Conservation (phyloP, 2,888 invertebrate genomes). For the Artemia sp. region DNA sequence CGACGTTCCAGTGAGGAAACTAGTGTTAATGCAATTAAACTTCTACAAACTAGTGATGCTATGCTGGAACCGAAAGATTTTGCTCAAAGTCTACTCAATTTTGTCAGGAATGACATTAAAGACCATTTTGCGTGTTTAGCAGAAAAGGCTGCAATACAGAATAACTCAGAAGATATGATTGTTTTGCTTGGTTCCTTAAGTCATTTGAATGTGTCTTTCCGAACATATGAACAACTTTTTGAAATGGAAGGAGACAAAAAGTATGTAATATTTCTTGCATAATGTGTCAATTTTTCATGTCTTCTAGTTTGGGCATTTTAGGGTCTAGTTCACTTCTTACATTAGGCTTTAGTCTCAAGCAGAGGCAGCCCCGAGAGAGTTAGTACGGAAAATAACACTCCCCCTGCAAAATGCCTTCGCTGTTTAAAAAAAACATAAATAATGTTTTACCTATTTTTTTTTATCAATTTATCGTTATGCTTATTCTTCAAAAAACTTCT, state of each 20-base stretch:
- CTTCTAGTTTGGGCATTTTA: no score
- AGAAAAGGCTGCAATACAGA: neutral
- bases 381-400: no score
- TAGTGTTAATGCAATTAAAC: neutral
- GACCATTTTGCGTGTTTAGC: neutral
- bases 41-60: neutral
- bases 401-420: no score
- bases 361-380: no score
- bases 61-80: neutral
- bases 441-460: no score
- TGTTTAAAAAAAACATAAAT: no score
- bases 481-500: no score
- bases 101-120: neutral
- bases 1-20: neutral
- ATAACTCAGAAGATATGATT: neutral
- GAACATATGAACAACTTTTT: neutral
- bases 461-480: no score
- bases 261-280: neutral
- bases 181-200: slow-evolving; percentile 1
- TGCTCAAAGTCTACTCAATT: neutral
- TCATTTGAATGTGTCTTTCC: neutral
- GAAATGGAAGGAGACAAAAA: neutral
- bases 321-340: no score
- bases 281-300: no score
- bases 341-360: no score